phyloP scores from a whole-genome alignment of 2,888 invertebrate species.

The Polydesmus complanatus region DNA sequence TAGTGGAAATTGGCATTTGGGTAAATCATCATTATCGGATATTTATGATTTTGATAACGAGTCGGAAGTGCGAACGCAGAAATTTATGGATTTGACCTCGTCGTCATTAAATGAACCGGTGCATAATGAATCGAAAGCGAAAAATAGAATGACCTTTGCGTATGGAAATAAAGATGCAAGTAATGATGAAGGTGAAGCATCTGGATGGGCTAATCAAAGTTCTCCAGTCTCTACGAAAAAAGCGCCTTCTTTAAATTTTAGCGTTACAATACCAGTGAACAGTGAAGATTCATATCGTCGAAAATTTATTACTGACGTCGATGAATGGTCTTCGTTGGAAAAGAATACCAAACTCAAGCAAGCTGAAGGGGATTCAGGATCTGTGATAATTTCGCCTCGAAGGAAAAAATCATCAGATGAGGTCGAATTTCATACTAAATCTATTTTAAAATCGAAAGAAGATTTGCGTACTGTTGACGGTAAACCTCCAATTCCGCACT shows the following conservation, averaged over 20 bases:
- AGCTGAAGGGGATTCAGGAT: not conserved
- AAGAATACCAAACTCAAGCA: not conserved
- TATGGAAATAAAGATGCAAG: not conserved
- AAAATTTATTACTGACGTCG: not conserved
- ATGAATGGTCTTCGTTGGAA: not conserved
- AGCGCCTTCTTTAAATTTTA: not conserved
- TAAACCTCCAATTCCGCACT: conserved; percentile 14
- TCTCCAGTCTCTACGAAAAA: not conserved
- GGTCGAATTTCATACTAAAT: conserved; percentile 1
- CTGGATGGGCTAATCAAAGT: not conserved
- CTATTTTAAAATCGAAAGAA: conserved; percentile 11
- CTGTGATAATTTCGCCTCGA: not conserved
- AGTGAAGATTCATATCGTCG: not conserved
- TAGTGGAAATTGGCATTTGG: conserved; percentile 12
- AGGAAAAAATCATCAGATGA: conserved; percentile 3
- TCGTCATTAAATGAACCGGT: not conserved
- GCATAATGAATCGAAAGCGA: not conserved
- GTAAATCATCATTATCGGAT: not conserved
- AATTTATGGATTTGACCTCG: not conserved
- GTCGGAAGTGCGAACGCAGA: not conserved
- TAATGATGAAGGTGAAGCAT: not conserved
- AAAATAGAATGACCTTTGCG: not conserved
- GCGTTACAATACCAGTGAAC: not conserved
- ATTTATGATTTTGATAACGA: not conserved
- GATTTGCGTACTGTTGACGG: conserved; percentile 8